Percentiles rank a stretch among this genome's conserved stretches.
Conservation (phyloP, 2,113 vertebrate species). For the Pelecanus crispus region DNA sequence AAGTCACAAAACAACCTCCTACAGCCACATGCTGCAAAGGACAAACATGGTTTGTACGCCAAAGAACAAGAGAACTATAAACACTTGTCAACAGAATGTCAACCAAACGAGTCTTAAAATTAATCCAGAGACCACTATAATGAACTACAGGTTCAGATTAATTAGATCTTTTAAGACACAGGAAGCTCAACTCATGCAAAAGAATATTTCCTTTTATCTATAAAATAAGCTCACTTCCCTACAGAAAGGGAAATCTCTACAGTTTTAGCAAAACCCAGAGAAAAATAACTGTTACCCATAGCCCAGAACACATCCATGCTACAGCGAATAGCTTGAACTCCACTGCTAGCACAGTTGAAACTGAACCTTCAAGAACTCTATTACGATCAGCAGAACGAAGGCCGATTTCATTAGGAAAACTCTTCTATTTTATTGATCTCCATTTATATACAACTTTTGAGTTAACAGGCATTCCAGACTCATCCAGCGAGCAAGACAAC, state of each 20-base stretch:
- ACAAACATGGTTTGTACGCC: neutral
- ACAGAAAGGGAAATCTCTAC: neutral
- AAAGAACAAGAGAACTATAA: neutral
- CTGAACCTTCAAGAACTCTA: neutral
- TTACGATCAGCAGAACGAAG: neutral
- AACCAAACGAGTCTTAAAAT: neutral
- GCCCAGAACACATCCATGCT: neutral
- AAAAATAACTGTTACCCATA: neutral
- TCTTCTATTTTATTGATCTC: neutral
- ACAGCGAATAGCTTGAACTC: neutral
- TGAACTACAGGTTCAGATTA: neutral
- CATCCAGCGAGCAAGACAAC: neutral
- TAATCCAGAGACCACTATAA: neutral
- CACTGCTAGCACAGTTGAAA: neutral
- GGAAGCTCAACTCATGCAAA: neutral
- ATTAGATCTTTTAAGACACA: neutral
- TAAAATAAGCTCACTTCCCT: neutral
- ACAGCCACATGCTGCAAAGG: neutral
- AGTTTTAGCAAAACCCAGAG: neutral
- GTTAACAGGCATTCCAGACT: neutral
- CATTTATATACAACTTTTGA: neutral
- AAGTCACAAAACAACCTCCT: neutral
- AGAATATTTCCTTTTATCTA: neutral
- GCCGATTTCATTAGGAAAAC: neutral
- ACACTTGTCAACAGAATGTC: neutral